Evolutionary conservation across 2,797 vertebrate species (phyloP).

Genomic region (Cottoperca gobio): DNA sequence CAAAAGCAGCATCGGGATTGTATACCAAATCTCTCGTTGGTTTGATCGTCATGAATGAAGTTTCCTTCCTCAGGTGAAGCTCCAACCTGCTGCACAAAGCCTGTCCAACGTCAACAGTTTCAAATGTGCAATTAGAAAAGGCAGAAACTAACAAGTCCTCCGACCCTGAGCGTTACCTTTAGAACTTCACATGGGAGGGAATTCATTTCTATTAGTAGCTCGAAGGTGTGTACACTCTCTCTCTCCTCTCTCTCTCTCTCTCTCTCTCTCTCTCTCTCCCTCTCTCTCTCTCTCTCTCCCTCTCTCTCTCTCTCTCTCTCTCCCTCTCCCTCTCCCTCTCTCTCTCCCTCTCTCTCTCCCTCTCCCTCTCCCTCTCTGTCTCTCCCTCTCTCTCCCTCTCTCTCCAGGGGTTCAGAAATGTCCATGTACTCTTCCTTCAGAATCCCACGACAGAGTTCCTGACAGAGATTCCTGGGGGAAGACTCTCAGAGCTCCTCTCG

Average conservation of each 20-base stretch:
- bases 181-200: background rate
- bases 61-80: background rate
- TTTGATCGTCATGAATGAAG: background rate
- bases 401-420: conserved; percentile 42
- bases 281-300: too few species aligned
- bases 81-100: background rate
- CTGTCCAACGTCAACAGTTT: background rate
- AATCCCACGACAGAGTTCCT: conserved; percentile 58
- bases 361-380: too few species aligned
- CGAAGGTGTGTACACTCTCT: background rate
- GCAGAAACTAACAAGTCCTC: background rate
- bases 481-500: conserved; percentile 23
- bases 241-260: too few species aligned
- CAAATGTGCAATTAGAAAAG: background rate
- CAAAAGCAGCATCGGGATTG: too few species aligned
- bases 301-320: too few species aligned
- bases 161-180: background rate
- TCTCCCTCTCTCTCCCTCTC: background rate
- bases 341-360: too few species aligned
- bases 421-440: conserved; percentile 19
- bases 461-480: conserved; percentile 24
- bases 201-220: background rate
- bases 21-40: too few species aligned
- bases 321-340: too few species aligned
- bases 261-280: too few species aligned